phyloP scores from a whole-genome alignment of 2,113 vertebrate species.

The Sisor rabdophorus region DNA sequence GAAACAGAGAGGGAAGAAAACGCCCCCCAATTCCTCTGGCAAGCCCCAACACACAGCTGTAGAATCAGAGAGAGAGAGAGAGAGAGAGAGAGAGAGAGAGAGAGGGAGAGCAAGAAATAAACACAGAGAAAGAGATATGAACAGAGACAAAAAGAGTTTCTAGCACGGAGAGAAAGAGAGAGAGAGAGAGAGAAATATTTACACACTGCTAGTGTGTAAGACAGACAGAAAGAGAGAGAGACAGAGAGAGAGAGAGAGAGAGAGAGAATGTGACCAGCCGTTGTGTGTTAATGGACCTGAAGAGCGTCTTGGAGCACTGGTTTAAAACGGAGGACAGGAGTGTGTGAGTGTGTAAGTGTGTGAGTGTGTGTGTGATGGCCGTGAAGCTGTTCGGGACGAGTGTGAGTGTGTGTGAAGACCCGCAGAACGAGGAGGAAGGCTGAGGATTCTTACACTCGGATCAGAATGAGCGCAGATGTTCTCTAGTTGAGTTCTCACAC shows the following conservation, averaged over 20 bases:
- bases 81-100: constrained; percentile 1
- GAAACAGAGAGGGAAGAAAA: constrained; percentile 12
- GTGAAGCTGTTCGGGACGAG: constrained; percentile 62
- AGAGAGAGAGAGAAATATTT: constrained; percentile 5
- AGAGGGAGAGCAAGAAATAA: background rate
- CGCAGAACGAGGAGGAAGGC: constrained; percentile 87
- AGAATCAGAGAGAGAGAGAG: constrained; percentile 1
- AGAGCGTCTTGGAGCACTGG: background rate
- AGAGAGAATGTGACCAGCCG: constrained; percentile 1
- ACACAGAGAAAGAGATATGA: background rate
- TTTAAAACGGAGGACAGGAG: constrained; percentile 15
- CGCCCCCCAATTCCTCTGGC: constrained; percentile 32
- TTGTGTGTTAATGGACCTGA: background rate
- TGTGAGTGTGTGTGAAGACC: constrained; percentile 67
- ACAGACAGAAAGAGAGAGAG: background rate
- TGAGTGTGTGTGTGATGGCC: constrained; percentile 76
- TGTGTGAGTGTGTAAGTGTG: constrained; percentile 4
- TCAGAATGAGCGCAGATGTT: constrained; percentile 94
- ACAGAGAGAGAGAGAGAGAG: background rate
- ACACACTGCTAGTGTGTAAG: background rate
- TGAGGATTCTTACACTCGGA: constrained; percentile 65
- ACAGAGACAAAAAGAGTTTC: background rate
- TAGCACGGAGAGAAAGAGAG: background rate
- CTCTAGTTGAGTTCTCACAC: constrained; percentile 76
- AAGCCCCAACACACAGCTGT: constrained; percentile 30